Base-by-base conservation (phyloP, 2,797 vertebrate genomes). In the Onychomys leucogaster region DNA sequence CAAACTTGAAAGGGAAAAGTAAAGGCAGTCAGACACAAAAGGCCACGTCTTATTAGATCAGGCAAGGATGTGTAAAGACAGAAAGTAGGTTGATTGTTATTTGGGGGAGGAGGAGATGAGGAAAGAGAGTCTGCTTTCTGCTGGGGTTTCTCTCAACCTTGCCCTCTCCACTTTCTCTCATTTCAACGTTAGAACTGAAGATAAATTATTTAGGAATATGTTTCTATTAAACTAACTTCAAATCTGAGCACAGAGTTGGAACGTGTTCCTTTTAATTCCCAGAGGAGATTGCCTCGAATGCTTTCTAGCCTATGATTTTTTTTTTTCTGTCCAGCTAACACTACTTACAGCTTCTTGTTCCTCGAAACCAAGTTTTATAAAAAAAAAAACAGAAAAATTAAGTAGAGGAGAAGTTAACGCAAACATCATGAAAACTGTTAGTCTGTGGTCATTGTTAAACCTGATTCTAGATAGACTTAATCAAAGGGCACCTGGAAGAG, bases 401-500 rank as follows among this genome's bases (percentile, higher is more conserved):
- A 76, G 89, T 91, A 97, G 94, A 96, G 92, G 75, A 88, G n/a
- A 88, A 91, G 78, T 89, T 89, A 87, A n/a, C 29, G 61, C 29
- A 67, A 2, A 73, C 75, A 83, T 75, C 89, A 69, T 27, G 41
- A 90, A 95, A 83, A 96, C 2, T 67, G 37, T 81, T 93, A 84
- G 49, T 95, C 75, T 21, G 29, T 89, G 65, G 61, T 89, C 81
- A 94, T 43, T 95, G 87, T 71, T 69, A 76, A 97, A 90, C 61
- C 61, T 80, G 67, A 96, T 92, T 96, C 88, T 80, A 92, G 90
- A 92, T 21, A 95, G 73, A 88, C 8, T 86, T 80, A 59, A 55
- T 46, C 94, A 94, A 90, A 97, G 57, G 84, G 73, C 69, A 95
- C 88, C 84, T 97, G 88, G 46, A 69, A 94, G 77, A 93, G 52